Evolutionary conservation across 1,140 invertebrate genomes (phyloP).

Genomic region (Magallana gigas): DNA sequence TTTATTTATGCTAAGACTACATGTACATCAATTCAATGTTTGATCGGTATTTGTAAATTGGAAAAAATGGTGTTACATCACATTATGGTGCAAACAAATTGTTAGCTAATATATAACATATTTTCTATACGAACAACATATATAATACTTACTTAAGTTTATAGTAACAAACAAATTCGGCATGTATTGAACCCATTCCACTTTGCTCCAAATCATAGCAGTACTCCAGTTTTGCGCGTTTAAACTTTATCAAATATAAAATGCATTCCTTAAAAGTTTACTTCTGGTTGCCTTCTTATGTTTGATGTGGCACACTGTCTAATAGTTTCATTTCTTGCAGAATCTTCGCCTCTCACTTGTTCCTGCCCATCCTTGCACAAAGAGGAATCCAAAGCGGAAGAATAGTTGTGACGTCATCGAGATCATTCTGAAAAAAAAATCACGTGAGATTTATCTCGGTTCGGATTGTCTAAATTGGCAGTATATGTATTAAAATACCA

Average conservation of each 20-base stretch:
- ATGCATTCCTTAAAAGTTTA: conserved; percentile 3
- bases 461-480: no score
- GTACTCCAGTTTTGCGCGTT: conserved; percentile 11
- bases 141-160: conserved; percentile 25
- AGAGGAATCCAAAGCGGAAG: conserved; percentile 32
- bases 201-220: background rate
- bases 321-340: background rate
- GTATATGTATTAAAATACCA: no score
- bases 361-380: conserved; percentile 22
- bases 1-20: no score
- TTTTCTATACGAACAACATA: no score
- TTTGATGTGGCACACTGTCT: background rate
- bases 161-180: conserved; percentile 3
- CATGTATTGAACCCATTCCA: conserved; percentile 21
- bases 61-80: no score
- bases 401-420: conserved; percentile 4
- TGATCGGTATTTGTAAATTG: no score
- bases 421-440: conserved; percentile 27
- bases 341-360: conserved; percentile 11
- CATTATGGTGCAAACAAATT: no score
- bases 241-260: background rate
- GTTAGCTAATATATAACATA: no score
- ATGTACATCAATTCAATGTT: no score
- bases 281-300: background rate
- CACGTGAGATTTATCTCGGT: conserved; percentile 14